Percentiles rank a stretch among this genome's conserved stretches.
Conservation (phyloP, 2,888 invertebrate genomes). For the Miltochrista miniata region DNA sequence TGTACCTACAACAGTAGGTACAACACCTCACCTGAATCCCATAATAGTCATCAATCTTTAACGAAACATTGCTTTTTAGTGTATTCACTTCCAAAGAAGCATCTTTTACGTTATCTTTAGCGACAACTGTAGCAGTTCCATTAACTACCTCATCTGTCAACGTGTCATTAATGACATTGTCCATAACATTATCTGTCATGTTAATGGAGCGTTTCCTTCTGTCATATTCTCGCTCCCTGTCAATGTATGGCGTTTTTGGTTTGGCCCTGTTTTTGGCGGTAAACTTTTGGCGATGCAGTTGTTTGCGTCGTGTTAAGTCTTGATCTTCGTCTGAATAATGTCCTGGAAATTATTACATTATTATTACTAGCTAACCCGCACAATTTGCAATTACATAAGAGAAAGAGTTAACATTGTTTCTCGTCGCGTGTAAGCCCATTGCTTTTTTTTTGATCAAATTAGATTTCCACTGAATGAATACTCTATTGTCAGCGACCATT, state of each 20-base stretch:
- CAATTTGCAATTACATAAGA: no score
- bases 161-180: constrained; percentile 47
- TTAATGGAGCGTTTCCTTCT: constrained; percentile 53
- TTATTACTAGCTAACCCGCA: no score
- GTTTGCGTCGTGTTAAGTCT: constrained; percentile 21
- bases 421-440: no score
- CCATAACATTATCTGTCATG: constrained; percentile 40
- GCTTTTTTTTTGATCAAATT: no score
- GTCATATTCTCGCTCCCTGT: constrained; percentile 27
- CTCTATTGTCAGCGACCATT: no score
- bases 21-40: constrained; percentile 1
- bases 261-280: constrained; percentile 19
- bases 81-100: not conserved
- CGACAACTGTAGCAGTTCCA: constrained; percentile 13
- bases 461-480: no score
- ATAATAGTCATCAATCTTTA: not conserved
- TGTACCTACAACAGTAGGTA: no score
- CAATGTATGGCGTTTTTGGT: constrained; percentile 21
- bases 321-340: constrained; percentile 50
- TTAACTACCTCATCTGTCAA: constrained; percentile 20
- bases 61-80: constrained; percentile 1
- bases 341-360: constrained; percentile 17
- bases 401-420: no score
- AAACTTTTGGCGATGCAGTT: constrained; percentile 16
- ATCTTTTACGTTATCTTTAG: not conserved